Evolutionary conservation across 2,888 invertebrate species (phyloP), one percentile per base, ranked within the genome.

Genomic region (Pachydiplax longipennis): DNA sequence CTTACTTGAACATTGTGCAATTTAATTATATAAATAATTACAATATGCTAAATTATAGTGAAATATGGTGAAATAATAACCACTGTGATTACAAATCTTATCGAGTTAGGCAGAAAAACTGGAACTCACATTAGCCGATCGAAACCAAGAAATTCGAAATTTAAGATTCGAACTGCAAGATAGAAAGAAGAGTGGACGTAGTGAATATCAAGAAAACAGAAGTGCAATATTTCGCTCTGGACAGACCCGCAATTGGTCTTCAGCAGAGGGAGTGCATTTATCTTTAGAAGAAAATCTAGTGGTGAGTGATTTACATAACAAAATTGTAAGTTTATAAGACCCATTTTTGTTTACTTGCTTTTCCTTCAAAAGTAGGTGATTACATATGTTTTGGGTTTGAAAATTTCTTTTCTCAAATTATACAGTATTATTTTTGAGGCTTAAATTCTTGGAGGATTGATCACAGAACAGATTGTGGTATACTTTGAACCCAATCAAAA

Each of bases 101-200:
- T 81, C 87, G 13, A 91, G 92, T 82, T 90, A 93, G 93, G 93
- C 93, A 18, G 93, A 93, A 91, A 92, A 92, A 91, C 91, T 93
- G 61, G 93, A 93, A 91, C 90, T 91, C 18, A 92, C 92, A 2
- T 83, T 92, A 61, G 91, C 92, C 22, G 92, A 92, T 90, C 91
- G 92, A 81, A 92, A 92, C 91, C 91, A 91, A 44, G 93, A 93
- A 90, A 91, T 92, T 65, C 92, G 91, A 65, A 91, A 91, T 44
- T 91, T 92, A 58, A 91, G 92, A 73, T 82, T 82, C 31, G 91
- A 91, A 40, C 90, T 92, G 37, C 90, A 91, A 73, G 92, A 91
- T 18, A 83, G 91, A 31, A 65, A 90, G 80, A 35, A 37, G 18
- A 90, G 10, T 40, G 53, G 48, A 22, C n/a, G 22, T 1, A 81